Evolutionary conservation across 1,140 invertebrate species (phyloP).

Genomic region (Drosophila mauritiana): DNA sequence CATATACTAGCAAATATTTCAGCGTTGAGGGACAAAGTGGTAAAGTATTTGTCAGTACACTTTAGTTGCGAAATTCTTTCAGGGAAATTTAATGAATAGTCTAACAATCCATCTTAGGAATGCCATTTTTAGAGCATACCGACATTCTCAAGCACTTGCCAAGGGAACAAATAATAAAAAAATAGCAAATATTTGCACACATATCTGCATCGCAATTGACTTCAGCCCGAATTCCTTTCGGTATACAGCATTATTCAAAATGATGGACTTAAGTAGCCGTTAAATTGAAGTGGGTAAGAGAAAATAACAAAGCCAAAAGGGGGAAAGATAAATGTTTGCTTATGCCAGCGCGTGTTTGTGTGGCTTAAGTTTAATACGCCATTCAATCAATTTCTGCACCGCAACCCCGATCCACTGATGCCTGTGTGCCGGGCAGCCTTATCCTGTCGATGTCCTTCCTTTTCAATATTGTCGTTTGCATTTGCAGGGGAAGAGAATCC

Average conservation of each 20-base stretch:
- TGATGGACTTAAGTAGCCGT: conserved; percentile 66
- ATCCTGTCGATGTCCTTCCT: conserved; percentile 38
- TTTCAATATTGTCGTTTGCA: conserved; percentile 68
- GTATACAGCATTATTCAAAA: conserved; percentile 42
- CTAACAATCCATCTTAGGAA: not conserved
- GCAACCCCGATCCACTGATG: conserved; percentile 1
- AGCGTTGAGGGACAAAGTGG: not conserved
- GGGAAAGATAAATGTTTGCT: conserved; percentile 45
- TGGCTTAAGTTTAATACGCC: conserved; percentile 76
- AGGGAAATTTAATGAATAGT: not conserved
- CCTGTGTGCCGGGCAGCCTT: conserved; percentile 5
- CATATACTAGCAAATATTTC: no score
- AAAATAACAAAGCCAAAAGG: conserved; percentile 29
- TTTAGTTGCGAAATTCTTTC: not conserved
- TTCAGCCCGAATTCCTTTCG: conserved; percentile 17
- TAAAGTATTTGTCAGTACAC: not conserved
- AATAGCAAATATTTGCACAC: conserved; percentile 6
- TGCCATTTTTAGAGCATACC: not conserved
- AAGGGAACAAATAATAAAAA: not conserved
- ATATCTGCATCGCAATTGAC: conserved; percentile 15
- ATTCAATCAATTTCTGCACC: conserved; percentile 69
- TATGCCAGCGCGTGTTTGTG: conserved; percentile 32
- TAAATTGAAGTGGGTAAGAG: conserved; percentile 53
- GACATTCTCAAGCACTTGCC: not conserved
- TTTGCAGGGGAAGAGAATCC: conserved; percentile 25